phyloP scores from a whole-genome alignment of 2,113 vertebrate species.

The Ochotona curzoniae region DNA sequence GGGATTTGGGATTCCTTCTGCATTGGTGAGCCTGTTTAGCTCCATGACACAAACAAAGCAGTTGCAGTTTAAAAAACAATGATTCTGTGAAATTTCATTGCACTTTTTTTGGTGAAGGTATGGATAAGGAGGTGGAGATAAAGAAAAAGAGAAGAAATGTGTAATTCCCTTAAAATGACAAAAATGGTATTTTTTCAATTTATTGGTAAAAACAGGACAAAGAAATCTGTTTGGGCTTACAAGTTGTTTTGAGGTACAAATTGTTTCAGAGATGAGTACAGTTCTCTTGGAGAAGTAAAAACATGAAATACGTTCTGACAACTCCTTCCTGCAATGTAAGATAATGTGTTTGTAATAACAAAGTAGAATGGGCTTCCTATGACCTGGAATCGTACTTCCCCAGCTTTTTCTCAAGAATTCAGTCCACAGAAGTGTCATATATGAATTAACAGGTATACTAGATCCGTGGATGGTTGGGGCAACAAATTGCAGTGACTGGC shows the following conservation, averaged over 20 bases:
- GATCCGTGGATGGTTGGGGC: no score
- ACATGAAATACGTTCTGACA: background rate
- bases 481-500: no score
- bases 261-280: constrained; percentile 4
- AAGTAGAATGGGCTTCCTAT: background rate
- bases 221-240: constrained; percentile 41
- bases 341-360: background rate
- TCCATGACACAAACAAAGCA: background rate
- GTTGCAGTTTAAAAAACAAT: background rate
- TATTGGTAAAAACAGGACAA: background rate
- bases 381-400: background rate
- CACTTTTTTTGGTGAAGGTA: background rate
- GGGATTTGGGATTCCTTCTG: background rate
- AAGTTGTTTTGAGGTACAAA: constrained; percentile 51
- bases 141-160: constrained; percentile 39
- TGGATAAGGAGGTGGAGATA: constrained; percentile 28
- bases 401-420: background rate
- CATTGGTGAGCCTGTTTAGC: background rate
- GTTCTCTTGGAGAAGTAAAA: constrained; percentile 26
- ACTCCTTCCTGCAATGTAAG: background rate
- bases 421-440: background rate
- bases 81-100: background rate
- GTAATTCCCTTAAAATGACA: constrained; percentile 50
- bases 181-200: background rate
- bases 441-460: background rate